phyloP scores from a whole-genome alignment of 2,797 vertebrate species.

The Leptatherina wallacei region DNA sequence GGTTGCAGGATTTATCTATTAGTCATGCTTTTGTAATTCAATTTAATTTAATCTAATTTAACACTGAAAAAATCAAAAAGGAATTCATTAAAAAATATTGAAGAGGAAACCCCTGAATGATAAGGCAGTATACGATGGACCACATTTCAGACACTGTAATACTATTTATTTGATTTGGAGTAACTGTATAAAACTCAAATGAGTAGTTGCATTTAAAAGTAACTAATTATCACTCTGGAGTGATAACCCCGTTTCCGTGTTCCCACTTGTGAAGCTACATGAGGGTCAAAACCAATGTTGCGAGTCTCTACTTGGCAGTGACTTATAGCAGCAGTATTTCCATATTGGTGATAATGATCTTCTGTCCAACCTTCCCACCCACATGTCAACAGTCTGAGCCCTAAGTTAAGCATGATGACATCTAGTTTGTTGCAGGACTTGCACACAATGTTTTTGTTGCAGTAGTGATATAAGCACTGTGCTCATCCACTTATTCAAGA shows the following conservation, averaged over 20 bases:
- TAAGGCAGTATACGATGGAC: not conserved
- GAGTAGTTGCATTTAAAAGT: not conserved
- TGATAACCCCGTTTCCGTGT: not conserved
- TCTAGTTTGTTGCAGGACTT: not conserved
- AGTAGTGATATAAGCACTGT: not conserved
- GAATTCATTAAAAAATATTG: too few relatives aligned
- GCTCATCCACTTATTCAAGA: not conserved
- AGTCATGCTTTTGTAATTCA: too few relatives aligned
- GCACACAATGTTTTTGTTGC: not conserved
- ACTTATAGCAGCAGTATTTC: not conserved
- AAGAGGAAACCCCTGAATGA: not conserved
- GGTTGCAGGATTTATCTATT: too few relatives aligned
- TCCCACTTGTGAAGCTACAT: not conserved
- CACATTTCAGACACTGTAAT: slow-evolving; percentile 4
- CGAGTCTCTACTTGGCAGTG: not conserved
- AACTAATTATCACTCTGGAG: not conserved
- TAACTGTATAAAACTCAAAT: slow-evolving; percentile 1
- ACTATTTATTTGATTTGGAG: not conserved
- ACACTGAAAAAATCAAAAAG: too few relatives aligned
- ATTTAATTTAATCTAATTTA: too few relatives aligned
- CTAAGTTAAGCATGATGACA: not conserved
- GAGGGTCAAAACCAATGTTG: not conserved
- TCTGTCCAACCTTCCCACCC: slow-evolving; percentile 7
- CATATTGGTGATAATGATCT: slow-evolving; percentile 9
- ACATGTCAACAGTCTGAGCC: slow-evolving; percentile 5